Conservation (phyloP, 2,797 vertebrate genomes). For the Zenarchopterus dispar region DNA sequence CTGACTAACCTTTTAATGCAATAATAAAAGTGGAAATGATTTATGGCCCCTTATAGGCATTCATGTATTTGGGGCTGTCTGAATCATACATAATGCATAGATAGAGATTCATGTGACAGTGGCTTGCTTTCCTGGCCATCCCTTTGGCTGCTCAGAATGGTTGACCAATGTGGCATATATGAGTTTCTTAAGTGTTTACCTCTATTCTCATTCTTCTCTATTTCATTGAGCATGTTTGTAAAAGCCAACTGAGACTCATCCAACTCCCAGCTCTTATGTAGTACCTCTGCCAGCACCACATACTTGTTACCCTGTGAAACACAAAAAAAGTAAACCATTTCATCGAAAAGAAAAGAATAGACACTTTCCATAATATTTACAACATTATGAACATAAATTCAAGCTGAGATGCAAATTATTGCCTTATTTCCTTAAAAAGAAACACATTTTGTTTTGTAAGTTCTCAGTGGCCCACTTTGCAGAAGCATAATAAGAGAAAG, state of each 20-base stretch:
- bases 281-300: conserved; percentile 86
- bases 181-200: conserved; percentile 71
- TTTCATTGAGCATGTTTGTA: conserved; percentile 82
- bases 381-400: conserved; percentile 1
- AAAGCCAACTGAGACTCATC: conserved; percentile 83
- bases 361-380: neutral
- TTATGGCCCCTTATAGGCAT: conserved; percentile 1
- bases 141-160: neutral
- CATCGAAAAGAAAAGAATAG: conserved; percentile 6
- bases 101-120: conserved; percentile 15
- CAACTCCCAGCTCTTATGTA: conserved; percentile 88
- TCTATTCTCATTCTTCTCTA: conserved; percentile 84
- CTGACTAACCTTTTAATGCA: conserved; percentile 12
- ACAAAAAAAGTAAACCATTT: conserved; percentile 21
- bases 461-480: conserved; percentile 29
- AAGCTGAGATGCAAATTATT: neutral
- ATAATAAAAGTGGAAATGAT: conserved; percentile 21
- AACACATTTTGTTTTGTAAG: conserved; percentile 16
- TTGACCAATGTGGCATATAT: conserved; percentile 2
- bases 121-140: conserved; percentile 7
- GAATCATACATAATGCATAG: neutral
- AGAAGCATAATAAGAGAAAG: conserved; percentile 31
- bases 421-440: conserved; percentile 12
- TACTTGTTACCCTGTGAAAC: conserved; percentile 87
- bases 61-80: conserved; percentile 1